phyloP scores from a whole-genome alignment of 35 echinoderm and acorn worm species.

The Acanthaster planci region DNA sequence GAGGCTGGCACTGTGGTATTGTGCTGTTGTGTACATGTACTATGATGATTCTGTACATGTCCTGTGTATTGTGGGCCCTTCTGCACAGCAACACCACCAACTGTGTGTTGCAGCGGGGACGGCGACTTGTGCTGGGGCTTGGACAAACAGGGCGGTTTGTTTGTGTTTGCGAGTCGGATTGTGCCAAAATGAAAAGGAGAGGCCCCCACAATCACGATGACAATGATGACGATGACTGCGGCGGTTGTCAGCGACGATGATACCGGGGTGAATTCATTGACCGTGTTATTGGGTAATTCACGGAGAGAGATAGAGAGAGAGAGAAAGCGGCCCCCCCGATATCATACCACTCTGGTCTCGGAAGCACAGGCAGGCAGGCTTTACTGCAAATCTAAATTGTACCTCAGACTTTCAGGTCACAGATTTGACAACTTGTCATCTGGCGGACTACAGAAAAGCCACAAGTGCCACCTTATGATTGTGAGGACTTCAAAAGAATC shows the following conservation, averaged over 20 bases:
- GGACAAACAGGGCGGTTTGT: constrained; percentile 24
- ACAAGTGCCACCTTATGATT: too few relatives aligned
- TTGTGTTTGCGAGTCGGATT: constrained; percentile 26
- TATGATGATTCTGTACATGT: too few relatives aligned
- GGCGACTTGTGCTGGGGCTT: neutral
- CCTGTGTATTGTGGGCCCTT: neutral
- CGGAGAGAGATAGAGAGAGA: neutral
- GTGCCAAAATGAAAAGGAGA: neutral
- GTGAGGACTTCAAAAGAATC: too few relatives aligned
- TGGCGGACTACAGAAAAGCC: too few relatives aligned
- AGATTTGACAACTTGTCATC: too few relatives aligned
- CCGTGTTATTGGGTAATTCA: constrained; percentile 10
- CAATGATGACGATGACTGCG: neutral
- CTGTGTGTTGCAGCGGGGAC: neutral
- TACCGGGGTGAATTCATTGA: constrained; percentile 4
- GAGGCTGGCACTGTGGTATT: too few relatives aligned
- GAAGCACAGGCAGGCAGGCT: too few relatives aligned
- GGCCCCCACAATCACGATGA: neutral
- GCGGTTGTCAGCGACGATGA: too few relatives aligned
- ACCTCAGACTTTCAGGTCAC: too few relatives aligned
- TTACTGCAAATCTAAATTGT: too few relatives aligned
- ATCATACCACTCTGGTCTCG: too few relatives aligned
- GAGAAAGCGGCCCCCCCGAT: too few relatives aligned
- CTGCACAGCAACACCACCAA: constrained; percentile 9
- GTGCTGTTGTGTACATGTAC: neutral